Evolutionary conservation across 1,140 invertebrate genomes (phyloP).

Genomic region (Antheraea pernyi): DNA sequence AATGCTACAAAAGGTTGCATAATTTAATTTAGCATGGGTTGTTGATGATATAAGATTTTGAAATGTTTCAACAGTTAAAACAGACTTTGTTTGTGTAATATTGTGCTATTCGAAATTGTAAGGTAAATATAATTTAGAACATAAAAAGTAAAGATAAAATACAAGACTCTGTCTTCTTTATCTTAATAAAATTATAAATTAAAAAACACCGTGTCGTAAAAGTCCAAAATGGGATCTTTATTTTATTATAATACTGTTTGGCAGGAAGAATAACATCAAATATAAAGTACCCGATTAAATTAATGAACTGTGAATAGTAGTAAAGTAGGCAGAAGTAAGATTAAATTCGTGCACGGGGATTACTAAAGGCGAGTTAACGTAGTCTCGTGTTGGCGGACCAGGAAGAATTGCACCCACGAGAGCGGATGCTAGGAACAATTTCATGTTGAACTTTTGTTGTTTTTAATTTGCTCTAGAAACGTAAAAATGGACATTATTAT

Average conservation of each 20-base stretch:
- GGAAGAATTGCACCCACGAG: slow-evolving; percentile 35
- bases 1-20: too few species aligned
- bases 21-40: too few species aligned
- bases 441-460: slow-evolving; percentile 28
- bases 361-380: slow-evolving; percentile 33
- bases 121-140: too few species aligned
- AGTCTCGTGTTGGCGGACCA: slow-evolving; percentile 26
- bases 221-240: background rate
- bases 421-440: slow-evolving; percentile 21
- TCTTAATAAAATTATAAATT: too few species aligned
- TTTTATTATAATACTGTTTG: background rate
- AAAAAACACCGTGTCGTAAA: too few species aligned
- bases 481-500: background rate
- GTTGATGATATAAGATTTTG: too few species aligned
- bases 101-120: too few species aligned
- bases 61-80: too few species aligned
- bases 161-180: too few species aligned
- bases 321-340: slow-evolving; percentile 24
- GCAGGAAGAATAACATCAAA: background rate
- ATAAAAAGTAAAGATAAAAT: too few species aligned
- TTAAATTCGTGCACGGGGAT: slow-evolving; percentile 37
- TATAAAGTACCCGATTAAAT: slow-evolving; percentile 20
- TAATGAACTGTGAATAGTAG: slow-evolving; percentile 21
- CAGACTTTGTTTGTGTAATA: too few species aligned
- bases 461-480: slow-evolving; percentile 12